These are phyloP conservation scores for Palloptera scutellata DNA, from an alignment of 2,888 invertebrate species.

Conservation along the genomic window DNA sequence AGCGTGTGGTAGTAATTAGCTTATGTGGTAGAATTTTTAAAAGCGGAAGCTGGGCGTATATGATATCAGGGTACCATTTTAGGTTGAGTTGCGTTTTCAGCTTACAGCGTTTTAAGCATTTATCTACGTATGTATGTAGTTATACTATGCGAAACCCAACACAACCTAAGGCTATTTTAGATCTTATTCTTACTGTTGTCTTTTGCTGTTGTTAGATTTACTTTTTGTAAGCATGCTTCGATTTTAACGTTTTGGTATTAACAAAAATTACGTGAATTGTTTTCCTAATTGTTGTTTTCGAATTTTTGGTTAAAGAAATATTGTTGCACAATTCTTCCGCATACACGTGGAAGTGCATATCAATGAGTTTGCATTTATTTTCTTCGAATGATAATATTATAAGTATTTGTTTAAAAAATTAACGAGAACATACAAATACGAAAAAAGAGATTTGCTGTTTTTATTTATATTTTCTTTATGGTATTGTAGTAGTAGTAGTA, in stretches of 20 bases:
- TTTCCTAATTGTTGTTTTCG: constrained; percentile 5
- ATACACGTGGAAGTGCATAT: constrained; percentile 49
- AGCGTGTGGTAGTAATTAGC: background rate
- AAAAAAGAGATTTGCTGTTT: constrained; percentile 62
- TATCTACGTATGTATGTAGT: too few species aligned
- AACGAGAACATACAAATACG: constrained; percentile 65
- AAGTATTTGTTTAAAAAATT: constrained; percentile 57
- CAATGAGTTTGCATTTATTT: constrained; percentile 63
- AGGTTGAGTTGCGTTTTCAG: constrained; percentile 52
- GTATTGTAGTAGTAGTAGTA: constrained; percentile 40
- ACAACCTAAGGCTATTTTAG: constrained; percentile 38
- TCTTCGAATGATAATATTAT: constrained; percentile 60
- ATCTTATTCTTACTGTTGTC: constrained; percentile 18
- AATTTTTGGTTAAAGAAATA: constrained; percentile 7
- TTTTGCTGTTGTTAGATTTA: constrained; percentile 18
- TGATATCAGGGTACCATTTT: constrained; percentile 62
- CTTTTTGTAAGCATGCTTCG: constrained; percentile 48
- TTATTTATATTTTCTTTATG: constrained; percentile 31
- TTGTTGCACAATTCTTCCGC: constrained; percentile 25
- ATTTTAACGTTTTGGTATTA: constrained; percentile 33
- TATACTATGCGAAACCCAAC: constrained; percentile 32
- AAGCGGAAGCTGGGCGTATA: constrained; percentile 61
- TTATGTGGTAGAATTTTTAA: constrained; percentile 20
- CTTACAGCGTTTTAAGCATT: background rate
- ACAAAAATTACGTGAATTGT: too few species aligned